Percentiles rank a stretch among this genome's conserved stretches.
phyloP scores from a whole-genome alignment of 2,113 vertebrate genomes.

The Acanthisitta chloris region DNA sequence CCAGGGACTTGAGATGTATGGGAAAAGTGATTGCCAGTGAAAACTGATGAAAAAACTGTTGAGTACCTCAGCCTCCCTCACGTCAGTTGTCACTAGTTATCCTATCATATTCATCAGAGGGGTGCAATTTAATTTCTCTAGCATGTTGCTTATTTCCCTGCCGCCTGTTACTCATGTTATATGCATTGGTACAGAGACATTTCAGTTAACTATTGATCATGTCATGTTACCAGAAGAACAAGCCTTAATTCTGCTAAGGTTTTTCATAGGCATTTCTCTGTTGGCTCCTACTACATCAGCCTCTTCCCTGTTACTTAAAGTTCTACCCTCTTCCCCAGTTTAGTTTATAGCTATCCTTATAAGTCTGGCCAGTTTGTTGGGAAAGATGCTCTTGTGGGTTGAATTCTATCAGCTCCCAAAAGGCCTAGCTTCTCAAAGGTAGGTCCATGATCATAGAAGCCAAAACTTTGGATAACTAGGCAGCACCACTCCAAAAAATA shows the following conservation, averaged over 20 bases:
- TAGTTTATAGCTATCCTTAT: neutral
- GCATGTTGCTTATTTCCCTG: too few relatives aligned
- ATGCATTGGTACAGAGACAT: neutral
- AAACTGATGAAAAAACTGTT: too few relatives aligned
- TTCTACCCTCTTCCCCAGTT: neutral
- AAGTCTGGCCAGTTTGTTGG: neutral
- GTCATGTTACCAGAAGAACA: neutral
- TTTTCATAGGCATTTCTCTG: neutral
- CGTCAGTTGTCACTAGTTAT: too few relatives aligned
- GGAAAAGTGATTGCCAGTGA: too few relatives aligned
- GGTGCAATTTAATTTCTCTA: too few relatives aligned
- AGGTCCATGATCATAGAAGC: neutral
- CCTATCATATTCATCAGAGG: too few relatives aligned
- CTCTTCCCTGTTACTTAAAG: neutral
- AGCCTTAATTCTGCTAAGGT: too few relatives aligned
- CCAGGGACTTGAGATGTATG: too few relatives aligned
- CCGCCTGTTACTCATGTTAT: neutral
- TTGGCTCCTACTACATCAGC: neutral
- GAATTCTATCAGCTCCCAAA: neutral
- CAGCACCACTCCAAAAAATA: neutral
- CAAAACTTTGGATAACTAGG: neutral
- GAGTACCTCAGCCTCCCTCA: too few relatives aligned
- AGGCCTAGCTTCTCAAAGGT: neutral
- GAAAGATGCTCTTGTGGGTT: neutral
- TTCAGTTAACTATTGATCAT: neutral